These are phyloP conservation scores for Crypturellus tataupa DNA, from an alignment of 2,797 vertebrate species.

Conservation along the genomic window DNA sequence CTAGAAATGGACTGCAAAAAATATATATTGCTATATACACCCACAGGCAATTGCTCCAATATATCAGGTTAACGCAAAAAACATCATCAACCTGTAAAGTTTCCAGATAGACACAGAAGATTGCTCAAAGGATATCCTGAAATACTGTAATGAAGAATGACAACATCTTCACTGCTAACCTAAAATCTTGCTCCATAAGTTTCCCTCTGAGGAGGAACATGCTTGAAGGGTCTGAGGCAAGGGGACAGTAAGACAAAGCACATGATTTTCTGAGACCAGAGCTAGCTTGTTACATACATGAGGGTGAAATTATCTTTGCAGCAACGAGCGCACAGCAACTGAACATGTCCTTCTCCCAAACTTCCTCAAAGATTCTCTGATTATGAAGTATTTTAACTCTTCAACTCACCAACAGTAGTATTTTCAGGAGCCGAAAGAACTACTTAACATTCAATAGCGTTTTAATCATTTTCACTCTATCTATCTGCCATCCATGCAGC, in stretches of 20 bases:
- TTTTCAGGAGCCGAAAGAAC: neutral
- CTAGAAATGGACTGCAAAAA: constrained; percentile 7
- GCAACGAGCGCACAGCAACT: neutral
- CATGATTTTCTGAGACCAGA: neutral
- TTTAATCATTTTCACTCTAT: constrained; percentile 11
- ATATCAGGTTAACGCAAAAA: constrained; percentile 11
- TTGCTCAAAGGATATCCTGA: neutral
- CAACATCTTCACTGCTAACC: neutral
- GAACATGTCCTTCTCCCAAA: rapidly evolving
- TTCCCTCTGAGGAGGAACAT: neutral
- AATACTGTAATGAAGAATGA: neutral
- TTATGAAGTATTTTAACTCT: neutral
- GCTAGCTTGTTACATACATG: neutral
- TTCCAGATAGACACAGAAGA: constrained; percentile 4
- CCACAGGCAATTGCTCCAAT: constrained; percentile 2
- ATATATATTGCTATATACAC: neutral
- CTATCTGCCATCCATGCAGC: neutral
- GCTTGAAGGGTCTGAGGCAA: neutral
- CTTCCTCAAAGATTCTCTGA: neutral
- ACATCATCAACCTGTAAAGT: neutral
- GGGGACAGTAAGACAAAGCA: neutral
- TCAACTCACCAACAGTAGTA: neutral
- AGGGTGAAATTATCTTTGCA: neutral
- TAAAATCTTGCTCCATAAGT: neutral
- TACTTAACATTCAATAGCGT: neutral